Conservation (phyloP, 1,140 invertebrate genomes). For the Arctopsyche grandis region DNA sequence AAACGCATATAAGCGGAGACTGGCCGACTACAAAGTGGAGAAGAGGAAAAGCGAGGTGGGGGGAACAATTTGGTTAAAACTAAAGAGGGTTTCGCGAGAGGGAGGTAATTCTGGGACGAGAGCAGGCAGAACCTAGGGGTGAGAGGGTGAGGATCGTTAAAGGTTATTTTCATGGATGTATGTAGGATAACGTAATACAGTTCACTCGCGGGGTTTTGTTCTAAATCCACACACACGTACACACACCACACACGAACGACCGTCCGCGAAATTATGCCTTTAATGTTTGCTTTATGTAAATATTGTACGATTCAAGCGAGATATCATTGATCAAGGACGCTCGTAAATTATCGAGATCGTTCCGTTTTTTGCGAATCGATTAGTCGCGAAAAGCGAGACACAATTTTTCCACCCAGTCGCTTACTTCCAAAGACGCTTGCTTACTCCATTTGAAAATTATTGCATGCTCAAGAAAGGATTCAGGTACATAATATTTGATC, state of each 20-base stretch:
- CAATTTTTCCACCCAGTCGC: too few relatives aligned
- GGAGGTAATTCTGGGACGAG: background rate
- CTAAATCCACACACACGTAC: constrained; percentile 5
- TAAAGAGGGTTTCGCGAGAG: constrained; percentile 22
- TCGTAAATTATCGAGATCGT: background rate
- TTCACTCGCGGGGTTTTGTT: constrained; percentile 51
- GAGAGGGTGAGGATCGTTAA: constrained; percentile 46
- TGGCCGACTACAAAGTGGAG: constrained; percentile 21
- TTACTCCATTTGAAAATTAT: too few relatives aligned
- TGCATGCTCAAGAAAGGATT: too few relatives aligned
- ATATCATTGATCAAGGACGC: background rate
- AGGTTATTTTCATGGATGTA: constrained; percentile 52
- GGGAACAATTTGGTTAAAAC: constrained; percentile 36
- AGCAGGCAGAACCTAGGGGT: background rate
- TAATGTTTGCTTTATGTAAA: constrained; percentile 48
- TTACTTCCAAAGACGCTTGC: too few relatives aligned
- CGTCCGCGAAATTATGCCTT: constrained; percentile 22
- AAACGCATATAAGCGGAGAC: constrained; percentile 37
- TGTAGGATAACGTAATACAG: constrained; percentile 50
- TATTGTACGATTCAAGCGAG: constrained; percentile 34
- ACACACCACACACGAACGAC: background rate
- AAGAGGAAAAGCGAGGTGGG: too few relatives aligned
- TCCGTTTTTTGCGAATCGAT: background rate
- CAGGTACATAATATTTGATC: too few relatives aligned
- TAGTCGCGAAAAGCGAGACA: background rate